Conservation (phyloP, 1,140 invertebrate species). For the Bathynomus jamesi region DNA sequence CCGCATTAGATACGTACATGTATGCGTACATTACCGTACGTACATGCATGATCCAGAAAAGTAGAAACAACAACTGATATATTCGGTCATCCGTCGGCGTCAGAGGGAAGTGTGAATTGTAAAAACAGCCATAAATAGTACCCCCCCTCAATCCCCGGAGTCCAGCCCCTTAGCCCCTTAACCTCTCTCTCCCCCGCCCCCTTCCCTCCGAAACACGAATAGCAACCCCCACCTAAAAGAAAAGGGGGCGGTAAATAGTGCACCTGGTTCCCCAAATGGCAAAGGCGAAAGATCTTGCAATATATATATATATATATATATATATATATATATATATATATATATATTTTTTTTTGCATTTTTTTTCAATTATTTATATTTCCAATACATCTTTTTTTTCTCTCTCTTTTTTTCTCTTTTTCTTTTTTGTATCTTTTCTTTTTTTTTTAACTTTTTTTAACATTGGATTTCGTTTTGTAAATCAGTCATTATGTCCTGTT, state of each 20-base stretch:
- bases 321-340: too few relatives aligned
- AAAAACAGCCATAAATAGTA: conserved; percentile 3
- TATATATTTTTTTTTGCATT: not conserved
- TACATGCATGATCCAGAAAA: not conserved
- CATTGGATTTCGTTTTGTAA: not conserved
- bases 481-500: not conserved
- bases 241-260: not conserved
- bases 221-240: not conserved
- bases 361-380: not conserved
- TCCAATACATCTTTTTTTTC: not conserved
- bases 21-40: not conserved
- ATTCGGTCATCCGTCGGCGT: conserved; percentile 3
- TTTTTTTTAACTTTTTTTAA: not conserved
- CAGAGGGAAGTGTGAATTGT: conserved; percentile 1
- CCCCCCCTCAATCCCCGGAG: too few relatives aligned
- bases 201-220: not conserved
- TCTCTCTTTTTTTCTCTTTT: not conserved
- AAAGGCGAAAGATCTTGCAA: not conserved
- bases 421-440: conserved; percentile 1
- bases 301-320: too few relatives aligned
- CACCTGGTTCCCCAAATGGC: not conserved
- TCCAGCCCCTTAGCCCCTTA: not conserved
- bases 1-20: not conserved
- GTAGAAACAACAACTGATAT: not conserved
- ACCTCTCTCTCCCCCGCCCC: not conserved